phyloP scores from a whole-genome alignment of 2,113 vertebrate genomes.

The Pseudorectes ferrugineus region DNA sequence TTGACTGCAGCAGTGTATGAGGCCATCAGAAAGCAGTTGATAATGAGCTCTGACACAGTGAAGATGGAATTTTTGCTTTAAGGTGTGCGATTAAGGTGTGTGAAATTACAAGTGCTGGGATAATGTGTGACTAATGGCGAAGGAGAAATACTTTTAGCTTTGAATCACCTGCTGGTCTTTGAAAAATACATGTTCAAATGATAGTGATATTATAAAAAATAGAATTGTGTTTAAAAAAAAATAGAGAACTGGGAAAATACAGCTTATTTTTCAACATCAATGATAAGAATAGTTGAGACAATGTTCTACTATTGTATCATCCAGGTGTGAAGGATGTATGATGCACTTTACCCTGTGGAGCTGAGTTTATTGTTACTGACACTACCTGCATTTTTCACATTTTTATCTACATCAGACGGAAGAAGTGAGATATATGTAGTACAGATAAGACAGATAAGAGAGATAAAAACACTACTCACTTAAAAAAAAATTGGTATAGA shows the following conservation, averaged over 20 bases:
- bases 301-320: neutral
- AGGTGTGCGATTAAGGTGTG: neutral
- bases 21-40: neutral
- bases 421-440: neutral
- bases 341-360: neutral
- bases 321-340: neutral
- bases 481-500: neutral
- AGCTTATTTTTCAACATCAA: neutral
- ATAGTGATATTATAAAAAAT: neutral
- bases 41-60: neutral
- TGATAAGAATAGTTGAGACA: neutral
- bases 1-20: neutral
- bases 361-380: neutral
- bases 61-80: constrained; percentile 7
- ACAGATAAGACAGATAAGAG: neutral
- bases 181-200: neutral
- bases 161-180: neutral
- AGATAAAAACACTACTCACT: neutral
- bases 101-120: constrained; percentile 4
- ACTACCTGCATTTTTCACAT: neutral
- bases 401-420: neutral
- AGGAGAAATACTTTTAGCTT: neutral
- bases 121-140: neutral
- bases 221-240: neutral
- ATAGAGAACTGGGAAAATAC: neutral